Conservation (phyloP, 2,113 vertebrate genomes). For the Poeciliopsis occidentalis region DNA sequence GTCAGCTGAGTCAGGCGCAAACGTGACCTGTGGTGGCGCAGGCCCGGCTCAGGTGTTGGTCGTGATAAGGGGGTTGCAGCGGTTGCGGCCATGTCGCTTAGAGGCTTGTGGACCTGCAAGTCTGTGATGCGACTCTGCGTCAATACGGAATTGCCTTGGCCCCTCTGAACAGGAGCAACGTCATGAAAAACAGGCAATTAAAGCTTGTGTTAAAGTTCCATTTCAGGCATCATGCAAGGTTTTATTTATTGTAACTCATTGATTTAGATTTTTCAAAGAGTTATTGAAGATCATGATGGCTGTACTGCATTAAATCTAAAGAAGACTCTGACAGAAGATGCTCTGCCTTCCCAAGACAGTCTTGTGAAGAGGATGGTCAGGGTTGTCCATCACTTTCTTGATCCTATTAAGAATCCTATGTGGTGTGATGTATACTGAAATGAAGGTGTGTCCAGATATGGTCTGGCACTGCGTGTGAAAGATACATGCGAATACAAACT, state of each 20-base stretch:
- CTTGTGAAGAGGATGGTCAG: too few relatives aligned
- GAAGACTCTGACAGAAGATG: too few relatives aligned
- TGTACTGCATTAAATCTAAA: too few relatives aligned
- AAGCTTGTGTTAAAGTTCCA: constrained; percentile 35
- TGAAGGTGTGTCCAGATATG: too few relatives aligned
- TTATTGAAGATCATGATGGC: too few relatives aligned
- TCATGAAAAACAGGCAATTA: constrained; percentile 61
- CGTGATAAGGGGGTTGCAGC: constrained; percentile 32
- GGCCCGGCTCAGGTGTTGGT: constrained; percentile 49
- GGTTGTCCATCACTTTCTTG: too few relatives aligned
- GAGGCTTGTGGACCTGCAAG: constrained; percentile 47
- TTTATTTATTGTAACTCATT: background rate
- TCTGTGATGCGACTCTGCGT: constrained; percentile 46
- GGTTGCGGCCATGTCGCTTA: constrained; percentile 19
- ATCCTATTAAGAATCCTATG: too few relatives aligned
- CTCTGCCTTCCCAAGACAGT: too few relatives aligned
- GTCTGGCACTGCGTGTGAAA: too few relatives aligned
- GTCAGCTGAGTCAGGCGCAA: constrained; percentile 64
- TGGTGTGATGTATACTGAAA: too few relatives aligned
- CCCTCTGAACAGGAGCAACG: constrained; percentile 45
- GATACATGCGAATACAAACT: too few relatives aligned
- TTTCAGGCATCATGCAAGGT: constrained; percentile 19
- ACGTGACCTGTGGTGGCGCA: constrained; percentile 46
- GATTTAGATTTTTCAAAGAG: too few relatives aligned
- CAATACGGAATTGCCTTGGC: constrained; percentile 63